A percentile compares a stretch with the other conserved stretches of the same genome.
phyloP scores from a whole-genome alignment of 2,888 invertebrate genomes.

The Pseudococcus longispinus region DNA sequence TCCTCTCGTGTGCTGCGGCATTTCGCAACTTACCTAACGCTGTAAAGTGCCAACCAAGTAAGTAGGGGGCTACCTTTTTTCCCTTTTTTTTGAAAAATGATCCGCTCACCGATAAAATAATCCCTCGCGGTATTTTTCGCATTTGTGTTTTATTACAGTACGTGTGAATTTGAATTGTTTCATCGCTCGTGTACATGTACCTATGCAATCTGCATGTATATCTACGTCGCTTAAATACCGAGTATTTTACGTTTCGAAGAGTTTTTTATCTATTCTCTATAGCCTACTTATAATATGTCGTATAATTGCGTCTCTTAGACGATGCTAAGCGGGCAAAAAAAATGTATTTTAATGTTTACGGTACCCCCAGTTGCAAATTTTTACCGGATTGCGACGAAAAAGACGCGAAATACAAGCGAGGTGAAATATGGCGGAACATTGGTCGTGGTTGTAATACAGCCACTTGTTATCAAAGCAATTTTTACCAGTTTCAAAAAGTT shows the following conservation, averaged over 20 bases:
- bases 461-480: conserved; percentile 16
- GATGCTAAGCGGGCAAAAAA: neutral
- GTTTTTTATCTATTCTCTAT: neutral
- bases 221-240: neutral
- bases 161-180: neutral
- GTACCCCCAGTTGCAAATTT: neutral
- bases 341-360: neutral
- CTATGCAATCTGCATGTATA: neutral
- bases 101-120: conserved; percentile 1
- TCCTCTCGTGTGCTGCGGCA: conserved; percentile 4
- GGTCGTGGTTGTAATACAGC: neutral
- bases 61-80: neutral
- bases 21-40: neutral
- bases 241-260: neutral
- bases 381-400: neutral
- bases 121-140: neutral
- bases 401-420: neutral
- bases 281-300: neutral
- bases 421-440: neutral
- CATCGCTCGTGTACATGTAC: neutral
- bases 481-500: neutral
- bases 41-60: neutral
- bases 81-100: neutral
- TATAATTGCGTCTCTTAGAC: neutral
- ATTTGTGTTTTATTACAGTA: conserved; percentile 6